A percentile compares a stretch with the other conserved stretches of the same genome.
Evolutionary conservation across 2,888 invertebrate genomes (phyloP).

Genomic region (Thera britannica): DNA sequence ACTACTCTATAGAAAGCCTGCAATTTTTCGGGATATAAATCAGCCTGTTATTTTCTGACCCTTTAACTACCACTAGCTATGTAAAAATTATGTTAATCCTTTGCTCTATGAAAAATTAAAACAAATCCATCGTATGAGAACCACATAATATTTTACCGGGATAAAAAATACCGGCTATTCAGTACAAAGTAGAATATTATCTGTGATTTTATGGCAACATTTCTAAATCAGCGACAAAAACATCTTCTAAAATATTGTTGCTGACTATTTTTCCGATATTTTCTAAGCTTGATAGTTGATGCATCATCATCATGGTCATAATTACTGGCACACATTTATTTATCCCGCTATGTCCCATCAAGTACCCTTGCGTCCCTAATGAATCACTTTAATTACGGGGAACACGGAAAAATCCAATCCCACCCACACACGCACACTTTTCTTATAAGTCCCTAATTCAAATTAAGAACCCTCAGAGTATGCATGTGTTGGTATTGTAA

Average conservation of each 20-base stretch:
- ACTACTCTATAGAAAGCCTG: too few species aligned
- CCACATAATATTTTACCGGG: too few species aligned
- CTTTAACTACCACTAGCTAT: too few species aligned
- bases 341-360: constrained; percentile 33
- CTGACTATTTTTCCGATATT: not conserved
- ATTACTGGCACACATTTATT: constrained; percentile 20
- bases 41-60: too few species aligned
- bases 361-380: constrained; percentile 59
- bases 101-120: too few species aligned
- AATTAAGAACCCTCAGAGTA: constrained; percentile 71
- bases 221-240: too few species aligned
- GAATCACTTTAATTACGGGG: constrained; percentile 73
- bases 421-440: constrained; percentile 52
- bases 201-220: too few species aligned
- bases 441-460: constrained; percentile 55
- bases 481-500: constrained; percentile 81
- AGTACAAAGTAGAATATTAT: too few species aligned
- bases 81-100: too few species aligned
- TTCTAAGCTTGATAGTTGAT: constrained; percentile 6
- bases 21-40: too few species aligned
- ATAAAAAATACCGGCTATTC: too few species aligned
- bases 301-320: constrained; percentile 15
- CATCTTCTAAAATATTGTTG: not conserved
- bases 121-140: too few species aligned
- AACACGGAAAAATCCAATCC: constrained; percentile 82